These are phyloP conservation scores for Babyrousa celebensis DNA, from an alignment of 2,797 vertebrate genomes.

Conservation along the genomic window DNA sequence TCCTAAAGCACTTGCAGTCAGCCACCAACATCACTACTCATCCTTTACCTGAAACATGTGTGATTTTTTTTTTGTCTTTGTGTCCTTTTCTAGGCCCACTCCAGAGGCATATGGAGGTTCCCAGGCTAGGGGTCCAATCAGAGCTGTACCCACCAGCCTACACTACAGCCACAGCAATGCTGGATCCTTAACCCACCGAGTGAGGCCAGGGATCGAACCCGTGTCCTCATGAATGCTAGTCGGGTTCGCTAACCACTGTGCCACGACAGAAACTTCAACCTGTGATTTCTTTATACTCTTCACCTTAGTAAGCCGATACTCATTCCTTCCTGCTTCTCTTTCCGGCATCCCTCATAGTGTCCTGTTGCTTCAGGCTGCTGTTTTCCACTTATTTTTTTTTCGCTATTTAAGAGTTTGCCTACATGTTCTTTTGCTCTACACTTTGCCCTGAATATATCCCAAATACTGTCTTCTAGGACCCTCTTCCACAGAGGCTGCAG, in stretches of 20 bases:
- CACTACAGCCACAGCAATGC: too few species aligned
- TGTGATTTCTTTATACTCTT: constrained; percentile 53
- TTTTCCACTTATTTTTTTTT: constrained; percentile 32
- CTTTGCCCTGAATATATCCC: background rate
- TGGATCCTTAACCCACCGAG: too few species aligned
- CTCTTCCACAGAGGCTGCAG: background rate
- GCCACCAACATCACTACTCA: background rate
- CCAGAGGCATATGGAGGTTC: too few species aligned
- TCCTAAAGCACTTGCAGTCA: constrained; percentile 17
- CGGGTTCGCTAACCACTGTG: too few species aligned
- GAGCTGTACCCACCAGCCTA: too few species aligned
- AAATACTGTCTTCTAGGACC: background rate
- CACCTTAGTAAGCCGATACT: background rate
- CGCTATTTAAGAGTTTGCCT: constrained; percentile 9
- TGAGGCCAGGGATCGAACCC: too few species aligned
- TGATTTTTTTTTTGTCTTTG: background rate
- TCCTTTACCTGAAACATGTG: background rate
- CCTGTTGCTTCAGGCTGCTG: background rate
- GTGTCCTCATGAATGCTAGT: too few species aligned
- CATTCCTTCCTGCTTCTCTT: background rate
- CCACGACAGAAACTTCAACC: too few species aligned
- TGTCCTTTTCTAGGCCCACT: too few species aligned
- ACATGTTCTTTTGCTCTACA: constrained; percentile 27
- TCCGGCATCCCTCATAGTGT: background rate
- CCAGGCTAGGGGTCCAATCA: too few species aligned